Evolutionary conservation across 2,888 invertebrate species (phyloP).

Genomic region (Sesamia inferens): DNA sequence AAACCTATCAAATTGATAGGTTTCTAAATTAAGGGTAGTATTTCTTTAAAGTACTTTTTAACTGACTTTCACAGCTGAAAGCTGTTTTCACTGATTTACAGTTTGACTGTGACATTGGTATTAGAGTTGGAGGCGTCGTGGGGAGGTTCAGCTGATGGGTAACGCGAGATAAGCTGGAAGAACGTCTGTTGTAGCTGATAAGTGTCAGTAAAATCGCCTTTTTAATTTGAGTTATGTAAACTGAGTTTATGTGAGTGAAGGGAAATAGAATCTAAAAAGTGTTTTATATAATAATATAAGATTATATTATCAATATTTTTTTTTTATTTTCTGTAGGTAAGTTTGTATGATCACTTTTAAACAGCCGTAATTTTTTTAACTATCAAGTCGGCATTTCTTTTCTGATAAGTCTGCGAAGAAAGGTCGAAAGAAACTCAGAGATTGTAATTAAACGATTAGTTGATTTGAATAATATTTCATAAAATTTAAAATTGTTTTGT

Average conservation of each 20-base stretch:
- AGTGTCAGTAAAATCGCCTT: constrained; percentile 46
- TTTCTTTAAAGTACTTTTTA: background rate
- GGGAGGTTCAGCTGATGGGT: constrained; percentile 43
- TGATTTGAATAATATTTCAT: background rate
- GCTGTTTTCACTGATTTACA: background rate
- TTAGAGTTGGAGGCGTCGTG: constrained; percentile 43
- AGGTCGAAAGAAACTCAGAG: no score
- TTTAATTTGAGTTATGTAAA: constrained; percentile 41
- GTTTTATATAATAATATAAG: background rate
- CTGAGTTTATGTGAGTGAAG: background rate
- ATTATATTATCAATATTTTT: no score
- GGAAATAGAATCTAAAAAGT: background rate
- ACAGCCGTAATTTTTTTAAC: no score
- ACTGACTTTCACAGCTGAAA: background rate
- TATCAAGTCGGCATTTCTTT: no score
- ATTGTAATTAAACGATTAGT: background rate
- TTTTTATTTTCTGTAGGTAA: no score
- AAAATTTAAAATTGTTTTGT: no score
- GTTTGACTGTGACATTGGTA: constrained; percentile 1
- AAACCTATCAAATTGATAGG: no score
- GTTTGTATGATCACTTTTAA: no score
- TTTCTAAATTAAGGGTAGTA: background rate
- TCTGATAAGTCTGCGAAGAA: no score
- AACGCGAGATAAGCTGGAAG: constrained; percentile 58
- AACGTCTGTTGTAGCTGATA: constrained; percentile 66